phyloP scores from a whole-genome alignment of 1,140 invertebrate species.

The Frieseomelitta varia region DNA sequence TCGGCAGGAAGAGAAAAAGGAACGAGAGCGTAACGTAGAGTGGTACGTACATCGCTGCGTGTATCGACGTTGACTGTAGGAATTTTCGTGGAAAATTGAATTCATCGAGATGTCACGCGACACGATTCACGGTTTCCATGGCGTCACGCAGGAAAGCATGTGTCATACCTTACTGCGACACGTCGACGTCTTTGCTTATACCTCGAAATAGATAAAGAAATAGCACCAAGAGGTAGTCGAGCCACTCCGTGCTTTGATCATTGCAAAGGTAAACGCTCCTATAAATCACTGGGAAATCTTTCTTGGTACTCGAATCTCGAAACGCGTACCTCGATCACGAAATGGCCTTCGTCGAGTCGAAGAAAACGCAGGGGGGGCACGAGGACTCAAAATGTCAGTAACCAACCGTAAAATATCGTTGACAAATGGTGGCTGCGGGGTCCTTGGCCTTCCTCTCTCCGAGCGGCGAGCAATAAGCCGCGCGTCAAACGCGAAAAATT shows the following conservation, averaged over 20 bases:
- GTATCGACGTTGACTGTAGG: not conserved
- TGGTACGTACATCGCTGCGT: not conserved
- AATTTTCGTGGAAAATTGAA: not conserved
- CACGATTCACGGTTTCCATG: not conserved
- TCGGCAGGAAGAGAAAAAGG: not conserved
- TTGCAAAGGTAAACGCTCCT: too few species aligned
- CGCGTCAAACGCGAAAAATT: slow-evolving; percentile 42
- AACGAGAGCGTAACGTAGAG: not conserved
- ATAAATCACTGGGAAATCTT: not conserved
- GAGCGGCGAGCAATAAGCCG: slow-evolving; percentile 24
- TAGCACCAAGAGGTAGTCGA: not conserved
- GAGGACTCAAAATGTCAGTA: not conserved
- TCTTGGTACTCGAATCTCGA: not conserved
- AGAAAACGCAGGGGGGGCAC: not conserved
- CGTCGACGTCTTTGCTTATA: not conserved
- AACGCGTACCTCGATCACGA: not conserved
- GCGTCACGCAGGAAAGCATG: not conserved
- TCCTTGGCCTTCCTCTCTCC: not conserved
- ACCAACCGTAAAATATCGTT: slow-evolving; percentile 24
- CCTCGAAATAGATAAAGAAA: not conserved
- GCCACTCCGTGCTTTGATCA: not conserved
- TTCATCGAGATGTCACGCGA: not conserved
- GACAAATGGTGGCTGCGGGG: slow-evolving; percentile 26
- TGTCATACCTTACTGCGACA: not conserved
- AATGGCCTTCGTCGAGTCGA: not conserved